Percentiles rank a stretch among this genome's conserved stretches.
Conservation (phyloP, 2,888 invertebrate species). For the Ypsolopha sequella region DNA sequence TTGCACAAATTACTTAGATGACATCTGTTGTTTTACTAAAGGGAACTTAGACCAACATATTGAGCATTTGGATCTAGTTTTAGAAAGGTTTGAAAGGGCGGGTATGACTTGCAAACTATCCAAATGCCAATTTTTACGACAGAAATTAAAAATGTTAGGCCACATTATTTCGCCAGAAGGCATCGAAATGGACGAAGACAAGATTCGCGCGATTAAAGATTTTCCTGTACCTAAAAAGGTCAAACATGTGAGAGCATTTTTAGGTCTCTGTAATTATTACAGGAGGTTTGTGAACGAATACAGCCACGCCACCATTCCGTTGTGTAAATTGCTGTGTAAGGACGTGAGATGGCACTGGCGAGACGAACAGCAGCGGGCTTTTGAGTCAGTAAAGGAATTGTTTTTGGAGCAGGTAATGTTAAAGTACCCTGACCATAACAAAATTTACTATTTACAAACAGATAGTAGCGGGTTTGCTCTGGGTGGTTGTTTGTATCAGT, state of each 20-base stretch:
- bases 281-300: slow-evolving; percentile 6
- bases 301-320: background rate
- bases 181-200: slow-evolving; percentile 7
- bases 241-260: slow-evolving; percentile 17
- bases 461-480: slow-evolving; percentile 15
- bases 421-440: slow-evolving; percentile 5
- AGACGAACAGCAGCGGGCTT: background rate
- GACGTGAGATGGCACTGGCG: slow-evolving; percentile 11
- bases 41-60: slow-evolving; percentile 7
- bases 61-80: slow-evolving; percentile 5
- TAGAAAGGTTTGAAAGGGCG: slow-evolving; percentile 4
- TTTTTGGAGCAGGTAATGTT: slow-evolving; percentile 8
- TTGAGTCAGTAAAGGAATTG: slow-evolving; percentile 5
- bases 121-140: slow-evolving; percentile 7
- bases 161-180: slow-evolving; percentile 5
- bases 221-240: slow-evolving; percentile 17
- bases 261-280: slow-evolving; percentile 7
- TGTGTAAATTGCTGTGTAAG: slow-evolving; percentile 12
- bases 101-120: slow-evolving; percentile 7
- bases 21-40: slow-evolving; percentile 5
- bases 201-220: slow-evolving; percentile 14
- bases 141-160: slow-evolving; percentile 8
- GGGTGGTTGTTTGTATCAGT: slow-evolving; percentile 12
- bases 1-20: slow-evolving; percentile 12
- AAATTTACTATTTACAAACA: slow-evolving; percentile 12